These are phyloP conservation scores for Philaenus spumarius DNA, from an alignment of 1,140 invertebrate genomes.

Conservation along the genomic window DNA sequence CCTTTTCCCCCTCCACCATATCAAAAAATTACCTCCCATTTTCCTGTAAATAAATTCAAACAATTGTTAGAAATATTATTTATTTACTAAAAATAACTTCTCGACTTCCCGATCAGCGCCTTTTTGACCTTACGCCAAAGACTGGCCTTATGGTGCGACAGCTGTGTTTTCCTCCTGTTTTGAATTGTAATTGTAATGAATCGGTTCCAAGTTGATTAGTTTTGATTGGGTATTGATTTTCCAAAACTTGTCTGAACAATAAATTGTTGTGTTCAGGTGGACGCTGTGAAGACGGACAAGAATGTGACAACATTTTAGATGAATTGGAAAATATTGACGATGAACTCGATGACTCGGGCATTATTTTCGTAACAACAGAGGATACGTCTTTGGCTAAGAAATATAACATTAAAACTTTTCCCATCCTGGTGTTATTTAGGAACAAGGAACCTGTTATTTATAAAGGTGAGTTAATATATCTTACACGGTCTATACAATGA, in stretches of 20 bases:
- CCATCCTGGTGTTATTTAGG: slow-evolving; percentile 81
- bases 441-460: slow-evolving; percentile 80
- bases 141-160: too few relatives aligned
- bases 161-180: too few relatives aligned
- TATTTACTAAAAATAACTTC: too few relatives aligned
- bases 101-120: too few relatives aligned
- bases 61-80: too few relatives aligned
- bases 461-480: slow-evolving; percentile 48
- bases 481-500: too few relatives aligned
- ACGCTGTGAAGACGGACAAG: slow-evolving; percentile 76
- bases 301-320: slow-evolving; percentile 75
- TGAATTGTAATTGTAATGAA: neutral
- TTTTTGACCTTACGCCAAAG: too few relatives aligned
- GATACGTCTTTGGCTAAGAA: slow-evolving; percentile 75
- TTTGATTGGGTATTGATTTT: too few relatives aligned
- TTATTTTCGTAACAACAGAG: slow-evolving; percentile 90
- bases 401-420: slow-evolving; percentile 76
- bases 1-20: too few relatives aligned
- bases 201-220: too few relatives aligned
- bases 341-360: slow-evolving; percentile 86
- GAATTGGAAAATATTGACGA: slow-evolving; percentile 91
- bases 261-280: slow-evolving; percentile 49
- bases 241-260: neutral
- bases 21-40: too few relatives aligned
- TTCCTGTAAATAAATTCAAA: too few relatives aligned